Evolutionary conservation across 2,888 invertebrate genomes (phyloP).

Genomic region (Agonopterix arenella): DNA sequence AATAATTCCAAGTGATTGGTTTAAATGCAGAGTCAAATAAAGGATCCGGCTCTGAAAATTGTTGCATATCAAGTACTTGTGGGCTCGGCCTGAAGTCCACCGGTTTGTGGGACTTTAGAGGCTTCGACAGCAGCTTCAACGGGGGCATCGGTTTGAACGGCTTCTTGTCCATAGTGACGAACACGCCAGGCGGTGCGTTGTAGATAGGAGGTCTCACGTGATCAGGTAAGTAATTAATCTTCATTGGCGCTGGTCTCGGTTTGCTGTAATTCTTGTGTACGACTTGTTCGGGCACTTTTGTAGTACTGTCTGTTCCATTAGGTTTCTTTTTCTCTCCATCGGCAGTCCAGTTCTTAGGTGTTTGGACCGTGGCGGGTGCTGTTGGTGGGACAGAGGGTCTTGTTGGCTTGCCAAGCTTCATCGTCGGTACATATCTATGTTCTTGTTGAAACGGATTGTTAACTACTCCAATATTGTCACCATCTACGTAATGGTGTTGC

Average conservation of each 20-base stretch:
- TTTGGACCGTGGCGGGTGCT: conserved; percentile 23
- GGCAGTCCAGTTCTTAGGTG: conserved; percentile 29
- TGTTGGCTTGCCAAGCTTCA: conserved; percentile 38
- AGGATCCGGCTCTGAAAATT: conserved; percentile 43
- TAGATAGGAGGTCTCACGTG: conserved; percentile 61
- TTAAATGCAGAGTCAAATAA: conserved; percentile 50
- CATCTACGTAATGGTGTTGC: conserved; percentile 38
- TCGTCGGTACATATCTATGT: conserved; percentile 34
- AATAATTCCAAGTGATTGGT: conserved; percentile 48
- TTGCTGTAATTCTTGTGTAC: conserved; percentile 27
- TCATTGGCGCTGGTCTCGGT: conserved; percentile 34
- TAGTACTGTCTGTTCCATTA: conserved; percentile 34
- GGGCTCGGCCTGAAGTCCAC: conserved; percentile 62
- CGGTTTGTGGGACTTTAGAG: conserved; percentile 28
- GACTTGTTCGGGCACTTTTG: conserved; percentile 34
- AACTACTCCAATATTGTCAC: conserved; percentile 12
- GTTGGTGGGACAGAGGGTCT: conserved; percentile 54
- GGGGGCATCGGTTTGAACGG: conserved; percentile 70
- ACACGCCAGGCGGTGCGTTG: conserved; percentile 66
- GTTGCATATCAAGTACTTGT: conserved; percentile 50
- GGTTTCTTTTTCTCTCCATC: conserved; percentile 28
- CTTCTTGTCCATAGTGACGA: conserved; percentile 66
- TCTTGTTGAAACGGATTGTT: conserved; percentile 32
- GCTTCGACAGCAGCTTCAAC: conserved; percentile 43
- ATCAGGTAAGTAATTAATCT: conserved; percentile 49